Evolutionary conservation across 1,140 invertebrate species (phyloP).

Genomic region (Conus betulinus): DNA sequence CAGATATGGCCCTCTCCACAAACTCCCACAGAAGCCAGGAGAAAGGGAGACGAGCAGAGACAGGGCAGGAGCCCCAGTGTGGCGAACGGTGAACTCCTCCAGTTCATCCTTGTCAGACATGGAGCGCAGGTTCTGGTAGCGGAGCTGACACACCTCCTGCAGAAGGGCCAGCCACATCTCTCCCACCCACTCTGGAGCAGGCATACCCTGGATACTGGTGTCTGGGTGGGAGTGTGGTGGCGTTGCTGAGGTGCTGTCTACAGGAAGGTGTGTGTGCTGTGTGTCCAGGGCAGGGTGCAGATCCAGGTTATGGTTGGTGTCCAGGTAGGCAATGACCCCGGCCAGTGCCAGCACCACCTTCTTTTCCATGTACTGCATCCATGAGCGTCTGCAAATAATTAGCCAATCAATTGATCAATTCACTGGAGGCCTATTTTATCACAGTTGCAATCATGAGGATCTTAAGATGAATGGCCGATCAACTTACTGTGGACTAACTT

Average conservation of each 20-base stretch:
- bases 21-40: slow-evolving; percentile 59
- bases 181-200: neutral
- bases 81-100: slow-evolving; percentile 47
- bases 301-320: slow-evolving; percentile 65
- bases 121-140: slow-evolving; percentile 47
- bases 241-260: neutral
- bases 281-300: slow-evolving; percentile 37
- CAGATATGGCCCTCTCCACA: slow-evolving; percentile 44
- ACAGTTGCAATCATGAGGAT: too few species aligned
- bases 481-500: too few species aligned
- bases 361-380: slow-evolving; percentile 55
- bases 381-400: slow-evolving; percentile 40
- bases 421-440: too few species aligned
- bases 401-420: too few species aligned
- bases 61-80: slow-evolving; percentile 35
- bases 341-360: slow-evolving; percentile 61
- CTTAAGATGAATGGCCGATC: too few species aligned
- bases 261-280: neutral
- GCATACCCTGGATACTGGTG: neutral
- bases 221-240: neutral
- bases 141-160: slow-evolving; percentile 27
- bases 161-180: slow-evolving; percentile 14
- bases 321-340: slow-evolving; percentile 60
- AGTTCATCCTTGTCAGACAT: slow-evolving; percentile 45
- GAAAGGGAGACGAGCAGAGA: slow-evolving; percentile 54